These are phyloP conservation scores for Mixornis gularis DNA, from an alignment of 2,113 vertebrate species.

Conservation along the genomic window DNA sequence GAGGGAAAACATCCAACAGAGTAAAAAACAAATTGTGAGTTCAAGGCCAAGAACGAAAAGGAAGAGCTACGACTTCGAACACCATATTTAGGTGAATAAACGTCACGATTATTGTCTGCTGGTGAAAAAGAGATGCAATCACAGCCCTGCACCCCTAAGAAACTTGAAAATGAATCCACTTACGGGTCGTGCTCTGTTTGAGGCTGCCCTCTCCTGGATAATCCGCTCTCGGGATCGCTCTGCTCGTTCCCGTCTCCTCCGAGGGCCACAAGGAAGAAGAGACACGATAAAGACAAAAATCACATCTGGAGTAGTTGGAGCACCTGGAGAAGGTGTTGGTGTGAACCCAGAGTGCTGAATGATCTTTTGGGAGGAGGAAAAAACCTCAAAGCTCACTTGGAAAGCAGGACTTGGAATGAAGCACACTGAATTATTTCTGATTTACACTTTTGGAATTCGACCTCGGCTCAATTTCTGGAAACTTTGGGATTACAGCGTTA, in stretches of 20 bases:
- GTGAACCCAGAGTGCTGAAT: background rate
- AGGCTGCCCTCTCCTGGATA: conserved; percentile 55
- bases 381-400: background rate
- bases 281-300: background rate
- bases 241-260: background rate
- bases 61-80: background rate
- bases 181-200: conserved; percentile 47
- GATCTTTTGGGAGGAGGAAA: background rate
- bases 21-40: background rate
- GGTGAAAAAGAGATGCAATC: background rate
- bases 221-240: background rate
- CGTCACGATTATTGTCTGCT: background rate
- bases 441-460: background rate
- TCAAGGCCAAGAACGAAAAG: background rate
- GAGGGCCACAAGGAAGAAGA: background rate
- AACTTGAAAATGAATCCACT: background rate
- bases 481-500: background rate
- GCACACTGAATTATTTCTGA: background rate
- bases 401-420: background rate
- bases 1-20: background rate
- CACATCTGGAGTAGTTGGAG: background rate
- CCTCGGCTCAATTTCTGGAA: background rate
- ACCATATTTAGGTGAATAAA: background rate
- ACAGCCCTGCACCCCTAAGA: fast-evolving
- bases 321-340: background rate